These are phyloP conservation scores for Spea hammondii DNA, from an alignment of 2,797 vertebrate genomes.

Conservation along the genomic window DNA sequence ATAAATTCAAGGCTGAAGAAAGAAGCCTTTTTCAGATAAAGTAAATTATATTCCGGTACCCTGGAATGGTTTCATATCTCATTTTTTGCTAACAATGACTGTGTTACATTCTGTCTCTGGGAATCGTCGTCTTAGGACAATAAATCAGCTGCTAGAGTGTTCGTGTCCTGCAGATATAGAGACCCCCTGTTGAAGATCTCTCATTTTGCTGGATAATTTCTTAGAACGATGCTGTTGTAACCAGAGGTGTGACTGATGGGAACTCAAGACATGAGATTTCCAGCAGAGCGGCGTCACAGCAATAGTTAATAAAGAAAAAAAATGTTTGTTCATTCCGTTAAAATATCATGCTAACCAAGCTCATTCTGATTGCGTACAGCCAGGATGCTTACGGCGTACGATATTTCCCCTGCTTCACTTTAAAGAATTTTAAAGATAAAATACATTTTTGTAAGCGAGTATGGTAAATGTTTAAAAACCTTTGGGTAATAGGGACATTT, in stretches of 20 bases:
- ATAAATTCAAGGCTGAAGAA: background rate
- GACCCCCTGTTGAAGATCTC: background rate
- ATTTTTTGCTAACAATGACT: background rate
- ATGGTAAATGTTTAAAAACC: no score
- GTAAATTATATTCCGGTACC: background rate
- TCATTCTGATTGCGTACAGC: no score
- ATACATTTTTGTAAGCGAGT: no score
- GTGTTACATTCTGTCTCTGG: background rate
- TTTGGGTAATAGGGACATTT: no score
- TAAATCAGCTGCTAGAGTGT: background rate
- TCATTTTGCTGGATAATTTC: slow-evolving; percentile 18
- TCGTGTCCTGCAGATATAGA: background rate
- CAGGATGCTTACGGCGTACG: no score
- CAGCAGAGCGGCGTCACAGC: slow-evolving; percentile 22
- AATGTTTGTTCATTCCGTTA: background rate
- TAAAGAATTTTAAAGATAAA: no score
- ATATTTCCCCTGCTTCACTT: no score
- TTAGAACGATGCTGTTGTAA: background rate
- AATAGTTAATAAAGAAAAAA: slow-evolving; percentile 20
- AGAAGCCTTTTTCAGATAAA: background rate
- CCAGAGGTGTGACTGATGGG: slow-evolving; percentile 11
- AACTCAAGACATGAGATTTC: slow-evolving; percentile 33
- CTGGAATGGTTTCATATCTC: background rate
- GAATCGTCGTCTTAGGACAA: background rate
- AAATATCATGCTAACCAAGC: background rate